phyloP scores from a whole-genome alignment of 2,797 vertebrate species.

The Limosa lapponica region DNA sequence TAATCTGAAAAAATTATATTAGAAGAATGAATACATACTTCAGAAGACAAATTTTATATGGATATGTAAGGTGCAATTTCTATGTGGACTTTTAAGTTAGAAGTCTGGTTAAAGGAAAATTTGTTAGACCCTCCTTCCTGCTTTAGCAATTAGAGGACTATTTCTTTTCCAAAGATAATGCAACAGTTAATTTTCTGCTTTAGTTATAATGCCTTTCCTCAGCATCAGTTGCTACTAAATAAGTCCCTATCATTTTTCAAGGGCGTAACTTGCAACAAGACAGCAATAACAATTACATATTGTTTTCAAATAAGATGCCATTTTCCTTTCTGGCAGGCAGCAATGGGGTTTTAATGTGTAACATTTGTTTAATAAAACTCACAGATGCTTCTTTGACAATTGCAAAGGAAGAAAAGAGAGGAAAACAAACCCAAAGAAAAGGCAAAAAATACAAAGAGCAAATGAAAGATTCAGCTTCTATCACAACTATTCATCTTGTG shows the following conservation, averaged over 20 bases:
- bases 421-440: conserved; percentile 26
- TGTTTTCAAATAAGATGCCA: conserved; percentile 51
- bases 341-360: conserved; percentile 33
- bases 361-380: conserved; percentile 52
- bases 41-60: neutral
- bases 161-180: neutral
- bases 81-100: neutral
- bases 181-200: conserved; percentile 9
- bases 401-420: neutral
- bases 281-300: conserved; percentile 51
- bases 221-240: conserved; percentile 7
- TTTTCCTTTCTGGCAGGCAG: conserved; percentile 59
- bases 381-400: conserved; percentile 57
- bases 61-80: neutral
- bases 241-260: conserved; percentile 23
- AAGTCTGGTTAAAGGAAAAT: neutral
- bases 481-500: neutral
- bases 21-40: neutral
- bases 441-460: neutral
- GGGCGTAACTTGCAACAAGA: conserved; percentile 38
- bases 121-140: neutral
- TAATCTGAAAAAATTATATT: neutral
- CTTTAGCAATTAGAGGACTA: neutral
- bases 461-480: neutral
- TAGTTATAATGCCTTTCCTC: neutral